Percentiles rank a stretch among this genome's conserved stretches.
phyloP scores from a whole-genome alignment of 1,140 invertebrate genomes.

The Tetramorium alpestre region DNA sequence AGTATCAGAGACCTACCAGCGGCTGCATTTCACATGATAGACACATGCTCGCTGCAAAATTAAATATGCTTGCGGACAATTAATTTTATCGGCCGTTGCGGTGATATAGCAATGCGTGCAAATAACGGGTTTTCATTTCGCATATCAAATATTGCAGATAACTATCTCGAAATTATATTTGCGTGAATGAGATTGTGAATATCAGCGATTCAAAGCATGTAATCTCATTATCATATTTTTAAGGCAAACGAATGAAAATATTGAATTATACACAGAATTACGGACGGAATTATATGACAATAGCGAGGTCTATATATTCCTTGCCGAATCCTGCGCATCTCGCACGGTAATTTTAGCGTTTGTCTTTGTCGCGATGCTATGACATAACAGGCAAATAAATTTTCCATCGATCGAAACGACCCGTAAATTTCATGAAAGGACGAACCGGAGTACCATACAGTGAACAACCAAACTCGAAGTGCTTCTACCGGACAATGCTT shows the following conservation, averaged over 20 bases:
- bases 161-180: conserved; percentile 55
- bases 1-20: conserved; percentile 5
- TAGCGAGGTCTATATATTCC: background rate
- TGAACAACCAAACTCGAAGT: conserved; percentile 42
- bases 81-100: conserved; percentile 47
- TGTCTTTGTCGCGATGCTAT: background rate
- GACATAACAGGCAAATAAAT: conserved; percentile 49
- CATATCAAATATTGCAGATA: conserved; percentile 51
- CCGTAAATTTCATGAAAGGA: conserved; percentile 57
- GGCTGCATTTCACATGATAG: conserved; percentile 9
- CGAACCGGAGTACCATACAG: conserved; percentile 20
- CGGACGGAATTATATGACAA: background rate
- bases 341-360: background rate
- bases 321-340: background rate
- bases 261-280: background rate
- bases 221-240: conserved; percentile 33
- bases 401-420: conserved; percentile 17
- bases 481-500: conserved; percentile 63
- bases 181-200: background rate
- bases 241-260: background rate
- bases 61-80: conserved; percentile 36
- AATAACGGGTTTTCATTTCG: conserved; percentile 41
- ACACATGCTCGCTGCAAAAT: conserved; percentile 8
- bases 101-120: conserved; percentile 12
- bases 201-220: conserved; percentile 9